A percentile compares a stretch with the other conserved stretches of the same genome.
Evolutionary conservation across 2,113 vertebrate genomes (phyloP).

Genomic region (Malurus alboscapulatus): DNA sequence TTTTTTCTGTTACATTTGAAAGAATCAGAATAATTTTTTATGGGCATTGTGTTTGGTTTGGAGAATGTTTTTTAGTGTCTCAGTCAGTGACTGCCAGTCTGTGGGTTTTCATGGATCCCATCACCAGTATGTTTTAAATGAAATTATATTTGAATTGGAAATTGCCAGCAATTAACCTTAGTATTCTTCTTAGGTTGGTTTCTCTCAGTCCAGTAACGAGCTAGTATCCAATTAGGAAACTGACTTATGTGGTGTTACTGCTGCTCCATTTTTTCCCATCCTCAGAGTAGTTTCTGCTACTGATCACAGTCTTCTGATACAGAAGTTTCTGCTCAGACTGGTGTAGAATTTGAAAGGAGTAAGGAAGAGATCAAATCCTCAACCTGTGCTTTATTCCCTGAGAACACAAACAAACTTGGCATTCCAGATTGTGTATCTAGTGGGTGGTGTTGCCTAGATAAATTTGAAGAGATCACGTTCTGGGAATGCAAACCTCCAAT

Average conservation of each 20-base stretch:
- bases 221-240: accelerated
- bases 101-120: background rate
- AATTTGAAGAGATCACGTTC: accelerated
- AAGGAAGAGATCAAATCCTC: background rate
- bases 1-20: background rate
- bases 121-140: background rate
- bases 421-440: background rate
- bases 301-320: background rate
- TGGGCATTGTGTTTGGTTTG: background rate
- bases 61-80: background rate
- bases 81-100: background rate
- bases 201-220: background rate
- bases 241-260: background rate
- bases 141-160: background rate
- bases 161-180: background rate
- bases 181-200: background rate
- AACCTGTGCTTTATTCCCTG: background rate
- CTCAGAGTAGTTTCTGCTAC: background rate
- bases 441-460: background rate
- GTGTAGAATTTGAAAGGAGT: background rate
- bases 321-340: background rate
- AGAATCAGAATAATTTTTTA: background rate
- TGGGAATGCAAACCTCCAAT: background rate
- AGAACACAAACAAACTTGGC: background rate
- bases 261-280: background rate